phyloP scores from a whole-genome alignment of 1,140 invertebrate genomes.

The Penaeus indicus region DNA sequence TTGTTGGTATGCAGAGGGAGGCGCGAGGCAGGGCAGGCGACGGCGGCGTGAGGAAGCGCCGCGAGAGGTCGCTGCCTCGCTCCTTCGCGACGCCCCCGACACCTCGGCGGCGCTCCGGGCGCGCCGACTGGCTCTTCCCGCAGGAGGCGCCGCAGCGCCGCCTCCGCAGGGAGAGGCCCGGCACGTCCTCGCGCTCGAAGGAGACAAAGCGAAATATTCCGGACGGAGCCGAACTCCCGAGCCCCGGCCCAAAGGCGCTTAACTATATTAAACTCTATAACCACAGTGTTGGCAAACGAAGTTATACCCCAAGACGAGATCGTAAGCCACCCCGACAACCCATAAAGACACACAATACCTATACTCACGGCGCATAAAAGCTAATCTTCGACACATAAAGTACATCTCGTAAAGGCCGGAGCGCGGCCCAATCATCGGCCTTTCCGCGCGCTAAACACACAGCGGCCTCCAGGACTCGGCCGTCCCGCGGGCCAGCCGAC shows the following conservation, averaged over 20 bases:
- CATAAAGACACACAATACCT: slow-evolving; percentile 55
- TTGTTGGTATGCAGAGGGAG: slow-evolving; percentile 39
- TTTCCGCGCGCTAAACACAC: slow-evolving; percentile 42
- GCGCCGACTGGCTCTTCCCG: too few relatives aligned
- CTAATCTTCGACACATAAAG: slow-evolving; percentile 57
- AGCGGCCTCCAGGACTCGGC: background rate
- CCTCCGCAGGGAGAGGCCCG: too few relatives aligned
- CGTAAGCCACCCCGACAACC: slow-evolving; percentile 49
- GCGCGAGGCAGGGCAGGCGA: background rate
- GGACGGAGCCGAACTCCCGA: background rate
- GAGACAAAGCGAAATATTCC: background rate
- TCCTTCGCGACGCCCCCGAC: too few relatives aligned
- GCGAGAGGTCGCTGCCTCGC: too few relatives aligned
- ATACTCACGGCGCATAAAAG: slow-evolving; percentile 57
- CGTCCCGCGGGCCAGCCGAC: background rate
- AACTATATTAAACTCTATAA: slow-evolving; percentile 55
- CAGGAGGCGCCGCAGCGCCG: too few relatives aligned
- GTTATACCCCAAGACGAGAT: slow-evolving; percentile 42
- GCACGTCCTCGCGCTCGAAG: too few relatives aligned
- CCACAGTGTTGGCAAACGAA: slow-evolving; percentile 53
- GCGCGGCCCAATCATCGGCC: slow-evolving; percentile 41
- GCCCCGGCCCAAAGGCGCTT: slow-evolving; percentile 19
- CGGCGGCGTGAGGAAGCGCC: background rate
- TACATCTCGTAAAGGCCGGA: slow-evolving; percentile 44
- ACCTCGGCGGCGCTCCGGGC: too few relatives aligned